Percentiles rank a stretch among this genome's conserved stretches.
These are phyloP conservation scores for Melanostoma mellinum DNA, from an alignment of 2,888 invertebrate species.

Conservation along the genomic window DNA sequence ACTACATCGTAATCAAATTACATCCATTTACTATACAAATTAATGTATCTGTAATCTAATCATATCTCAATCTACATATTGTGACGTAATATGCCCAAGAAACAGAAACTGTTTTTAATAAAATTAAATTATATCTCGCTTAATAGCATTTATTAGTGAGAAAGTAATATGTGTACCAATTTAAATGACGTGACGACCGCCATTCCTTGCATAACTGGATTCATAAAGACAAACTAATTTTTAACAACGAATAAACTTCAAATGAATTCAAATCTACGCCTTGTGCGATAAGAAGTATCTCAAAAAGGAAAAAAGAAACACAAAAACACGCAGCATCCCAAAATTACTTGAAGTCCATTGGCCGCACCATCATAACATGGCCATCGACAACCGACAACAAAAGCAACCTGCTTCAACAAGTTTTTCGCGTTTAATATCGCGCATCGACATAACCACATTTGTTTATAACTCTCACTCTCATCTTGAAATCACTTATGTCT, in stretches of 20 bases:
- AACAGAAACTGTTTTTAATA: slow-evolving; percentile 56
- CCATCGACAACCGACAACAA: slow-evolving; percentile 14
- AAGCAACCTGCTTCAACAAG: slow-evolving; percentile 56
- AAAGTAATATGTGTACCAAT: slow-evolving; percentile 22
- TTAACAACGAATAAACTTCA: slow-evolving; percentile 60
- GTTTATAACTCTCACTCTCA: slow-evolving; percentile 54
- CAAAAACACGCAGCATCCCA: slow-evolving; percentile 36
- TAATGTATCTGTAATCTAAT: slow-evolving; percentile 43
- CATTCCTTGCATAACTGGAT: slow-evolving; percentile 16
- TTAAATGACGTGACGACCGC: background rate
- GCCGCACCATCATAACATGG: slow-evolving; percentile 39
- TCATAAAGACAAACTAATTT: slow-evolving; percentile 37
- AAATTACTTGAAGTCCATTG: background rate
- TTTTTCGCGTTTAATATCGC: slow-evolving; percentile 43
- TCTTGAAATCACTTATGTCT: slow-evolving; percentile 30
- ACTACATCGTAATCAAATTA: slow-evolving; percentile 17
- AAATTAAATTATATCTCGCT: slow-evolving; percentile 50
- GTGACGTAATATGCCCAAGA: slow-evolving; percentile 49
- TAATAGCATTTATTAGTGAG: slow-evolving; percentile 41
- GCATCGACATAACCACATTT: slow-evolving; percentile 62
- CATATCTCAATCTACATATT: slow-evolving; percentile 30
- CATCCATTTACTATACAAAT: slow-evolving; percentile 24
- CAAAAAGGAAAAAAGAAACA: slow-evolving; percentile 5
- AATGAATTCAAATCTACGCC: slow-evolving; percentile 56
- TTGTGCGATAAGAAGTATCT: slow-evolving; percentile 42